A percentile compares a stretch with the other conserved stretches of the same genome.
phyloP scores from a whole-genome alignment of 1,140 invertebrate species.

The Papilio helenus region DNA sequence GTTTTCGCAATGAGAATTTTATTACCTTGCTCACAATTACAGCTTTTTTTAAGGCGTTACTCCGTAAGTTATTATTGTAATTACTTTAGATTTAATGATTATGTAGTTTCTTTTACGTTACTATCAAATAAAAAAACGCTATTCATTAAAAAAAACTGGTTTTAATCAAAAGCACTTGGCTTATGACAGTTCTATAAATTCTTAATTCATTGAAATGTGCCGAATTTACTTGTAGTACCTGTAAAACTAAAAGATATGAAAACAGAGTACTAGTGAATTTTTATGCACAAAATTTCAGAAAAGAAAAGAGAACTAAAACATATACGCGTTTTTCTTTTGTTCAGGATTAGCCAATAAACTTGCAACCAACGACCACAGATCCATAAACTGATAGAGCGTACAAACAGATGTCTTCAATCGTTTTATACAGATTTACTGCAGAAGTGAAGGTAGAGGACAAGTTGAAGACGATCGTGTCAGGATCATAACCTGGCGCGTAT shows the following conservation, averaged over 20 bases:
- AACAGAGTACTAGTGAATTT: no score
- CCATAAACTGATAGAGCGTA: slow-evolving; percentile 27
- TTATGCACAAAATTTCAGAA: no score
- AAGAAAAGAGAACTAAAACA: no score
- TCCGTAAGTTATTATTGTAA: background rate
- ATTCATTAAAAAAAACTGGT: background rate
- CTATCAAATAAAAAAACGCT: background rate
- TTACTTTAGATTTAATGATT: background rate
- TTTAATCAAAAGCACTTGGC: background rate
- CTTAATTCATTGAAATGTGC: no score
- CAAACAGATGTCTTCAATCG: slow-evolving; percentile 25
- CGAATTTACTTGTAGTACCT: no score
- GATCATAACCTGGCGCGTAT: slow-evolving; percentile 56
- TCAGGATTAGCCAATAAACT: background rate
- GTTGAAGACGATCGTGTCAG: slow-evolving; percentile 53
- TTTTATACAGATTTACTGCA: slow-evolving; percentile 30
- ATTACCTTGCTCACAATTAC: slow-evolving; percentile 5
- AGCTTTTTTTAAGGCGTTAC: background rate
- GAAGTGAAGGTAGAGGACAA: slow-evolving; percentile 22
- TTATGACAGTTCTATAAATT: no score
- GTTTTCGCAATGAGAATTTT: slow-evolving; percentile 24
- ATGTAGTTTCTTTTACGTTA: background rate
- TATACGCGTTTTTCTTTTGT: background rate
- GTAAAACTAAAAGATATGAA: no score
- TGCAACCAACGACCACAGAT: slow-evolving; percentile 1